Evolutionary conservation across 2,113 vertebrate species (phyloP).

Genomic region (Pimephales promelas): DNA sequence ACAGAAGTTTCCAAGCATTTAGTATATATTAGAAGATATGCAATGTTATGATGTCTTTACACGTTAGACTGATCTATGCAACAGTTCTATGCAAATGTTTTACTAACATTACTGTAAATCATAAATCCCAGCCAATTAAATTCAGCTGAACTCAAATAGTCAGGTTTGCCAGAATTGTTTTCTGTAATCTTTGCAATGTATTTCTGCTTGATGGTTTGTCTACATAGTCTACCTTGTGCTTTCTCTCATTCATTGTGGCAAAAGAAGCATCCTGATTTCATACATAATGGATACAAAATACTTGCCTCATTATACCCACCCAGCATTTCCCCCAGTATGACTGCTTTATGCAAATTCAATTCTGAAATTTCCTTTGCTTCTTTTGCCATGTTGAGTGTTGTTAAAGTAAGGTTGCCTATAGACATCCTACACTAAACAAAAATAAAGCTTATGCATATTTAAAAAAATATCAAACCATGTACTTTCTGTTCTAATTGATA

Average conservation of each 20-base stretch:
- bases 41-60: too few species aligned
- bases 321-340: slow-evolving; percentile 28
- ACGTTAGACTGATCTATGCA: slow-evolving; percentile 1
- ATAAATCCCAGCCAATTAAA: neutral
- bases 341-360: slow-evolving; percentile 45
- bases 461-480: slow-evolving; percentile 16
- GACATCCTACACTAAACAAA: neutral
- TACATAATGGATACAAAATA: slow-evolving; percentile 45
- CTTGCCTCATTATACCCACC: slow-evolving; percentile 24
- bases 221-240: neutral
- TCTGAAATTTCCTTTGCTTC: slow-evolving; percentile 27
- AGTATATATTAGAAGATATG: neutral
- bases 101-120: neutral
- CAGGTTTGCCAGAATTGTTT: neutral
- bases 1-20: neutral
- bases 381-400: slow-evolving; percentile 30
- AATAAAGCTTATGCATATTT: neutral
- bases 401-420: slow-evolving; percentile 34
- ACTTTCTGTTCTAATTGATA: slow-evolving; percentile 28
- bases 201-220: neutral
- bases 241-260: slow-evolving; percentile 25
- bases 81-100: slow-evolving; percentile 7
- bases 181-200: neutral
- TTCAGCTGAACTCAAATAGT: neutral
- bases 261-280: slow-evolving; percentile 33